Conservation (phyloP, 2,797 vertebrate genomes). For the Iguana delicatissima region DNA sequence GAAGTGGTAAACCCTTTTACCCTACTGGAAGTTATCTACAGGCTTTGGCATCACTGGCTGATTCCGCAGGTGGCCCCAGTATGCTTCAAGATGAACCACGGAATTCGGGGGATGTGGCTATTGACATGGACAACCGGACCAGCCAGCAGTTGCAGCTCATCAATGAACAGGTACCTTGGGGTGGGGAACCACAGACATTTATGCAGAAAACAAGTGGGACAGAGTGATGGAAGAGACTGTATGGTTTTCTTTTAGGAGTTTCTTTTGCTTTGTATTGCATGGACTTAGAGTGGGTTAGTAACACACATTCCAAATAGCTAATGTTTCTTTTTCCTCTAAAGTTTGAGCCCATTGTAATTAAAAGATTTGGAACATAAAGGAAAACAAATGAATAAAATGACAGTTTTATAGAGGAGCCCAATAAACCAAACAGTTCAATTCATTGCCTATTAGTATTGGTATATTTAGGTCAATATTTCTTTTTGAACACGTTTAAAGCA, state of each 20-base stretch:
- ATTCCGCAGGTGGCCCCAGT: slow-evolving; percentile 84
- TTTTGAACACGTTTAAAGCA: not conserved
- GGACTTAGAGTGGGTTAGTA: not conserved
- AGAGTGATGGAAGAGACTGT: no score
- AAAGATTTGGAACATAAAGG: not conserved
- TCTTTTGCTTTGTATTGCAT: not conserved
- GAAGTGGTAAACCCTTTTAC: not conserved
- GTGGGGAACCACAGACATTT: not conserved
- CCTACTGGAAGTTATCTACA: not conserved
- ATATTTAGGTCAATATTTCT: not conserved
- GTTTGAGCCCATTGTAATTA: not conserved
- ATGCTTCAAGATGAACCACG: slow-evolving; percentile 90
- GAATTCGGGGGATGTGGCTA: slow-evolving; percentile 87
- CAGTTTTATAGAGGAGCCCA: not conserved
- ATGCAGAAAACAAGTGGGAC: no score
- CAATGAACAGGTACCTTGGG: slow-evolving; percentile 88
- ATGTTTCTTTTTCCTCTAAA: not conserved
- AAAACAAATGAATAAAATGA: not conserved
- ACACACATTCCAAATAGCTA: no score
- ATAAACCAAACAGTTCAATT: not conserved
- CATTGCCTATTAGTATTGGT: not conserved
- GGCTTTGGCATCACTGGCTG: slow-evolving; percentile 55
- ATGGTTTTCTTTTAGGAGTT: not conserved
- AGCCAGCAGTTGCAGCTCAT: slow-evolving; percentile 94
- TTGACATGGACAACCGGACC: slow-evolving; percentile 88